A percentile compares a stretch with the other conserved stretches of the same genome.
phyloP scores from a whole-genome alignment of 1,140 invertebrate genomes.

The Octopus sinensis region DNA sequence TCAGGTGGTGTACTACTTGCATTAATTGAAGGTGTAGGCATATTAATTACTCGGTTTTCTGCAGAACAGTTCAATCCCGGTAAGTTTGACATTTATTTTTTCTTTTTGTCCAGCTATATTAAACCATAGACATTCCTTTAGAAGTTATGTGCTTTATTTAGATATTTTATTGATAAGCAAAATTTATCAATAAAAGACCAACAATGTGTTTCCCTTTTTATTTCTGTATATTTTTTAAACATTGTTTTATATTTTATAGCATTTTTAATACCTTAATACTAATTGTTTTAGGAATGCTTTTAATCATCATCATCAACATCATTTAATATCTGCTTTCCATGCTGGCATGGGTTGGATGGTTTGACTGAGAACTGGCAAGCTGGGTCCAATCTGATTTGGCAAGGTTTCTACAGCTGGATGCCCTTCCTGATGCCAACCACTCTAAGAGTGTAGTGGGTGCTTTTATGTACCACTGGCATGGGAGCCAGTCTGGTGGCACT shows the following conservation, averaged over 20 bases:
- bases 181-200: background rate
- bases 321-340: no score
- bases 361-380: no score
- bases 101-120: background rate
- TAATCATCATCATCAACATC: no score
- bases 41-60: constrained; percentile 82
- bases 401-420: no score
- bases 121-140: background rate
- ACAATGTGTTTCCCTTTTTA: background rate
- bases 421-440: no score
- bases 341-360: no score
- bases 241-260: background rate
- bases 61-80: constrained; percentile 85
- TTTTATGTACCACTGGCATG: no score
- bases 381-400: no score
- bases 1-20: constrained; percentile 82
- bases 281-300: no score
- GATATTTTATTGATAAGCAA: background rate
- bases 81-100: constrained; percentile 26
- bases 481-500: no score
- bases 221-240: background rate
- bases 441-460: no score
- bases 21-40: constrained; percentile 93
- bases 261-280: background rate
- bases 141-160: background rate